Conservation (phyloP, 2,797 vertebrate species). For the Urocyon cinereoargenteus region DNA sequence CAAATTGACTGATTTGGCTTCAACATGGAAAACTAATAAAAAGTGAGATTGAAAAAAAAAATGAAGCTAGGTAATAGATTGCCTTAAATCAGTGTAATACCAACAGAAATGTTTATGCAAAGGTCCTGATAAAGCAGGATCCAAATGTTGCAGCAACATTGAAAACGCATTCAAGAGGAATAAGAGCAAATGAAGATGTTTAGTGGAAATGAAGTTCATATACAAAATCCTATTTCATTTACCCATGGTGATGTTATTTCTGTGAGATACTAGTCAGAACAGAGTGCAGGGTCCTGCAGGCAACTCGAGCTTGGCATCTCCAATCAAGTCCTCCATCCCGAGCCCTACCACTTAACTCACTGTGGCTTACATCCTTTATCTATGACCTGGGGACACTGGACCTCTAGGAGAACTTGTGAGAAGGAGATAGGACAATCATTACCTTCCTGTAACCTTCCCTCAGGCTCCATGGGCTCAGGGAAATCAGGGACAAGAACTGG, state of each 20-base stretch:
- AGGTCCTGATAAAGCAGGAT: neutral
- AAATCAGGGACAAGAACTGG: neutral
- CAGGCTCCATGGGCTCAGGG: neutral
- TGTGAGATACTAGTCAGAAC: neutral
- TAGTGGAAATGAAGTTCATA: neutral
- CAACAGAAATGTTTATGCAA: neutral
- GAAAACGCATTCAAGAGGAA: neutral
- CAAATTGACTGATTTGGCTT: neutral
- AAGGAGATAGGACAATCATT: neutral
- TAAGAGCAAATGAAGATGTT: neutral
- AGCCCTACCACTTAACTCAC: fast-evolving
- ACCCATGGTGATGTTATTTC: neutral
- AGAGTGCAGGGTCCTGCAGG: too few relatives aligned
- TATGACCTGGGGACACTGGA: fast-evolving
- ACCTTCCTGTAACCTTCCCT: neutral
- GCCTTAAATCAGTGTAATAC: neutral
- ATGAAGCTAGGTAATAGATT: neutral
- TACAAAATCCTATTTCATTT: neutral
- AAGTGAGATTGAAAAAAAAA: neutral
- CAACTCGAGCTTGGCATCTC: neutral
- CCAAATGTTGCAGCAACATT: neutral
- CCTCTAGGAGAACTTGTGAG: neutral
- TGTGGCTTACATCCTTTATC: neutral
- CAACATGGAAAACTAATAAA: neutral
- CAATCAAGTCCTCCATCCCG: neutral